These are phyloP conservation scores for Trisateles emortualis DNA, from an alignment of 2,888 invertebrate genomes.

Conservation along the genomic window DNA sequence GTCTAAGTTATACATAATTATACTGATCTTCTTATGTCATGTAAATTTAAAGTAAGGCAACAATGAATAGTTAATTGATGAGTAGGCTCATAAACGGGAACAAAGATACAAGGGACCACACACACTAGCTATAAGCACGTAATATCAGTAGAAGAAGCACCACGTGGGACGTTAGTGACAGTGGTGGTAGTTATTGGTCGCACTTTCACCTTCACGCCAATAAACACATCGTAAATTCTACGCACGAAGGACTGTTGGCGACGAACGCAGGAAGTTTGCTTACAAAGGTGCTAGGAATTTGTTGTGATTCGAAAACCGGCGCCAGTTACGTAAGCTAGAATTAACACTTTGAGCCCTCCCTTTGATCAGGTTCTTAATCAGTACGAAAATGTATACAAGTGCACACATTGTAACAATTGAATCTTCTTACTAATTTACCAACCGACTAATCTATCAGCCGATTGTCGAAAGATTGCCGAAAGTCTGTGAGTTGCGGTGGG, in stretches of 20 bases:
- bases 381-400: too few species aligned
- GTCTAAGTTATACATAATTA: neutral
- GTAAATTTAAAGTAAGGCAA: slow-evolving; percentile 30
- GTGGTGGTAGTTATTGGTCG: slow-evolving; percentile 49
- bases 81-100: slow-evolving; percentile 39
- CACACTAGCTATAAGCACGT: slow-evolving; percentile 53
- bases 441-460: too few species aligned
- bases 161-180: slow-evolving; percentile 47
- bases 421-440: too few species aligned
- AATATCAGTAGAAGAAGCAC: slow-evolving; percentile 41
- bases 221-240: slow-evolving; percentile 62
- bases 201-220: slow-evolving; percentile 70
- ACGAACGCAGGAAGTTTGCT: slow-evolving; percentile 59
- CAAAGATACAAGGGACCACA: slow-evolving; percentile 53
- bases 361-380: too few species aligned
- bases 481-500: too few species aligned
- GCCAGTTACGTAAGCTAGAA: slow-evolving; percentile 49
- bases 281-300: slow-evolving; percentile 56
- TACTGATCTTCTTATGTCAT: slow-evolving; percentile 23
- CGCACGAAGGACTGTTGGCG: slow-evolving; percentile 60
- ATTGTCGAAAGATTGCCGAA: too few species aligned
- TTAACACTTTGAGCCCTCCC: too few species aligned
- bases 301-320: slow-evolving; percentile 56
- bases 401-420: too few species aligned
- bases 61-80: slow-evolving; percentile 38